phyloP scores from a whole-genome alignment of 2,888 invertebrate genomes.

The Acrobasis consociella region DNA sequence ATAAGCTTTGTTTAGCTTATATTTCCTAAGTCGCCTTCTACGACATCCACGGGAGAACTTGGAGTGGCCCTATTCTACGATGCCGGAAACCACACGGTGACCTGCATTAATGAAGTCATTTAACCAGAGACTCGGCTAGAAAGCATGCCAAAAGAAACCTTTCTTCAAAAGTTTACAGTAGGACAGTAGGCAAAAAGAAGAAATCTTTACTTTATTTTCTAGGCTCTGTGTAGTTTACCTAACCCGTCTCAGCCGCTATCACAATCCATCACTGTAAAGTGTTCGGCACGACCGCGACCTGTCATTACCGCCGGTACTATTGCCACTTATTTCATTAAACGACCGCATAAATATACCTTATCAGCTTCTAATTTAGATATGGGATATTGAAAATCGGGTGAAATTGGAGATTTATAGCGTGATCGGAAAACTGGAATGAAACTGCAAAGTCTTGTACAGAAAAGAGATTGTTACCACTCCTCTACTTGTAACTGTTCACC shows the following conservation, averaged over 20 bases:
- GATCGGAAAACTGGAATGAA: neutral
- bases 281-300: conserved; percentile 26
- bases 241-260: conserved; percentile 29
- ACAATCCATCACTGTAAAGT: conserved; percentile 45
- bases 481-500: too few species aligned
- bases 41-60: too few species aligned
- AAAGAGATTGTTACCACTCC: neutral
- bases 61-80: too few species aligned
- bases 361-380: conserved; percentile 22
- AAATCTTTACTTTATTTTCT: neutral
- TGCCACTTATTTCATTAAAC: conserved; percentile 28
- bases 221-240: conserved; percentile 5
- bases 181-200: too few species aligned
- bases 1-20: too few species aligned
- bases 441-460: neutral
- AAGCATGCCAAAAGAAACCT: too few species aligned
- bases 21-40: too few species aligned
- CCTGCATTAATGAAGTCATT: neutral
- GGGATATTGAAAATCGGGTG: conserved; percentile 21
- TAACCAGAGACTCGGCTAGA: neutral
- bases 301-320: conserved; percentile 39
- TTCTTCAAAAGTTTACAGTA: too few species aligned
- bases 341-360: conserved; percentile 20
- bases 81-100: too few species aligned
- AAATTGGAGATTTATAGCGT: conserved; percentile 12